A percentile compares a stretch with the other conserved stretches of the same genome.
phyloP scores from a whole-genome alignment of 2,888 invertebrate genomes.

The Eupeodes luniger region DNA sequence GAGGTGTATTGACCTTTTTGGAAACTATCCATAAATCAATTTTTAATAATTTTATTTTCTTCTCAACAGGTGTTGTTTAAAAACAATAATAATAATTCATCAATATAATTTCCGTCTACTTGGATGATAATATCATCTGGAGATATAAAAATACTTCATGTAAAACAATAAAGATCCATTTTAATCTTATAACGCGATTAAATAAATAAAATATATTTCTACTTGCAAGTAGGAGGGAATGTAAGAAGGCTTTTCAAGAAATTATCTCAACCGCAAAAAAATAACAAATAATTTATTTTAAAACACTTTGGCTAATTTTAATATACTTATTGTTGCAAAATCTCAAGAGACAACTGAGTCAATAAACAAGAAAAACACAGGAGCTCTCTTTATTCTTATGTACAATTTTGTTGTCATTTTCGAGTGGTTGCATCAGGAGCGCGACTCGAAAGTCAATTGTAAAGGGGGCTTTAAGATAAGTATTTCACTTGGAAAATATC shows the following conservation, averaged over 20 bases:
- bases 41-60: not conserved
- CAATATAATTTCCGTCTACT: not conserved
- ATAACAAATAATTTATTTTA: not conserved
- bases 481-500: too few species aligned
- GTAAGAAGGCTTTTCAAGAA: not conserved
- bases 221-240: not conserved
- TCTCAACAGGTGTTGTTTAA: not conserved
- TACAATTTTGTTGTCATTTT: not conserved
- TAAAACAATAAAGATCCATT: conserved; percentile 21
- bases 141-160: not conserved
- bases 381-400: conserved; percentile 11
- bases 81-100: not conserved
- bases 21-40: not conserved
- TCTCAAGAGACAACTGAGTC: conserved; percentile 33
- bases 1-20: not conserved
- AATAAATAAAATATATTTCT: not conserved
- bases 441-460: not conserved
- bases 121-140: not conserved
- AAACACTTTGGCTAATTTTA: conserved; percentile 44
- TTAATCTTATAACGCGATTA: not conserved
- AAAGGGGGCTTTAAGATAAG: not conserved
- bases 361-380: conserved; percentile 35
- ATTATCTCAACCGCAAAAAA: not conserved
- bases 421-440: not conserved
- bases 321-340: conserved; percentile 52